phyloP scores from a whole-genome alignment of 1,140 invertebrate species.

The Listronotus bonariensis region DNA sequence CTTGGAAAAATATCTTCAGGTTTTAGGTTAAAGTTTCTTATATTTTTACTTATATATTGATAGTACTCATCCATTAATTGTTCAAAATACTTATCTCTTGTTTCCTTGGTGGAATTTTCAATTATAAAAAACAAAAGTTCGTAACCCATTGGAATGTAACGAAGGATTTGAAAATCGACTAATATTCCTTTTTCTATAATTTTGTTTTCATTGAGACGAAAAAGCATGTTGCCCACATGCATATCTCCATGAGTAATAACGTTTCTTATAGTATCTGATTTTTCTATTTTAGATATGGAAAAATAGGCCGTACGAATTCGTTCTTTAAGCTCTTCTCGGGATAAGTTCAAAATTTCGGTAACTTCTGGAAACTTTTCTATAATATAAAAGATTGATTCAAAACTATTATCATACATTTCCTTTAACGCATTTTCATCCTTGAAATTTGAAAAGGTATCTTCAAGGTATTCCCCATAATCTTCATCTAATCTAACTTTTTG shows the following conservation, averaged over 20 bases:
- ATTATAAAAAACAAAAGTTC: constrained; percentile 57
- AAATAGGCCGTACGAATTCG: background rate
- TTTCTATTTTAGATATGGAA: constrained; percentile 4
- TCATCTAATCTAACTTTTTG: constrained; percentile 9
- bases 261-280: constrained; percentile 39
- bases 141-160: constrained; percentile 59
- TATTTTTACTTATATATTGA: constrained; percentile 1
- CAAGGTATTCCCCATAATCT: constrained; percentile 9
- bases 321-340: constrained; percentile 1
- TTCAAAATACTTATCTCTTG: constrained; percentile 39
- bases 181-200: constrained; percentile 55
- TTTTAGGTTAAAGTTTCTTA: constrained; percentile 16
- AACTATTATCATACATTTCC: background rate
- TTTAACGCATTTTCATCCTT: no score
- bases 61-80: constrained; percentile 54
- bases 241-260: constrained; percentile 57
- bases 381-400: background rate
- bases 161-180: constrained; percentile 60
- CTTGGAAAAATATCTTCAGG: constrained; percentile 2
- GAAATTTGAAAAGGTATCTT: background rate
- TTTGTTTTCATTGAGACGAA: constrained; percentile 54
- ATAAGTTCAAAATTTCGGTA: constrained; percentile 3
- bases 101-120: constrained; percentile 44
- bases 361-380: constrained; percentile 13
- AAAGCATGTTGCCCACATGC: constrained; percentile 42